Conservation (phyloP, 2,888 invertebrate species). For the Camptogramma bilineatum region DNA sequence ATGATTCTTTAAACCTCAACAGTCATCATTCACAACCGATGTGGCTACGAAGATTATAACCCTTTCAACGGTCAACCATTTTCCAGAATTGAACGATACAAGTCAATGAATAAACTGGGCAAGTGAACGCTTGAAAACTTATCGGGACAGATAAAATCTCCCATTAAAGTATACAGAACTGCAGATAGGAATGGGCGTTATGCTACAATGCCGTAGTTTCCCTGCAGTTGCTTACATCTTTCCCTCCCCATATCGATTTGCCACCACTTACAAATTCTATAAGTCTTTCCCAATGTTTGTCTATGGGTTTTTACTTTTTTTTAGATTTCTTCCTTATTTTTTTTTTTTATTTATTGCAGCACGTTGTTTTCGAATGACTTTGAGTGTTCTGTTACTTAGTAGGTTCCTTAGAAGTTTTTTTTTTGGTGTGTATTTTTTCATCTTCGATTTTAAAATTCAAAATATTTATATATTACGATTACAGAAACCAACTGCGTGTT, state of each 20-base stretch:
- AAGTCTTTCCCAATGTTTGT: conserved; percentile 46
- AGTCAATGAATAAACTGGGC: not conserved
- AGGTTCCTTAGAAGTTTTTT: too few species aligned
- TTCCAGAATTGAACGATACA: not conserved
- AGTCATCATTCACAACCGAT: too few species aligned
- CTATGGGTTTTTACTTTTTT: conserved; percentile 24
- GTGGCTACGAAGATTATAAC: not conserved
- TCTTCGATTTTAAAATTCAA: too few species aligned
- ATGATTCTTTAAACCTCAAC: too few species aligned
- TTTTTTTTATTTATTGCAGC: not conserved
- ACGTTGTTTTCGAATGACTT: conserved; percentile 7
- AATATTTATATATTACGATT: too few species aligned
- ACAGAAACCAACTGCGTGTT: too few species aligned
- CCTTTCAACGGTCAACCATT: not conserved
- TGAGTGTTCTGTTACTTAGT: not conserved
- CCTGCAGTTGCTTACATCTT: conserved; percentile 81
- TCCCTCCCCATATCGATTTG: conserved; percentile 78
- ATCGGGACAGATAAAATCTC: conserved; percentile 41
- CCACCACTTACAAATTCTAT: conserved; percentile 59
- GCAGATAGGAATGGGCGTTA: conserved; percentile 78
- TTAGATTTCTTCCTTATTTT: conserved; percentile 17
- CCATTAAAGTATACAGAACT: conserved; percentile 55
- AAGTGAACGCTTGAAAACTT: conserved; percentile 7
- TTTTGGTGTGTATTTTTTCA: too few species aligned
- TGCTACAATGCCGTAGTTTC: conserved; percentile 79